phyloP scores from a whole-genome alignment of 2,113 vertebrate species.

The Dendropsophus ebraccatus region DNA sequence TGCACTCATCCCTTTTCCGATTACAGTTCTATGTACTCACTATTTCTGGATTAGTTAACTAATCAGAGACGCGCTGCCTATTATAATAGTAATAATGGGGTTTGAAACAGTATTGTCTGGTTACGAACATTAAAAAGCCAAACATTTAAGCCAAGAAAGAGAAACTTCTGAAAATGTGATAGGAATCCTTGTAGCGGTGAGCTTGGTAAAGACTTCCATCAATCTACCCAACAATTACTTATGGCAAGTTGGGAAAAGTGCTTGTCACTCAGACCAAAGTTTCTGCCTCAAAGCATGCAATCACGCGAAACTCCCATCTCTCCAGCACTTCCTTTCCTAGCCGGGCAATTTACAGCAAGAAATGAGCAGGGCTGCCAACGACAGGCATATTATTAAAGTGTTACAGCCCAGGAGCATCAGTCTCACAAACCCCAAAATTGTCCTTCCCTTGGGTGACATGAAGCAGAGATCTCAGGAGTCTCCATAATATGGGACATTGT shows the following conservation, averaged over 20 bases:
- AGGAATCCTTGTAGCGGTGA: not conserved
- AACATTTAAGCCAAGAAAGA: not conserved
- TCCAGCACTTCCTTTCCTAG: not conserved
- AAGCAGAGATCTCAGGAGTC: not conserved
- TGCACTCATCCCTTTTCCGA: too few relatives aligned
- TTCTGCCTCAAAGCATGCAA: not conserved
- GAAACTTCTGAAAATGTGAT: not conserved
- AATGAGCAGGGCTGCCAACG: not conserved
- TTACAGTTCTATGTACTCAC: too few relatives aligned
- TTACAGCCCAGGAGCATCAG: not conserved
- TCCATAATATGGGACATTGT: not conserved
- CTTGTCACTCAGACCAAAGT: not conserved
- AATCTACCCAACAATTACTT: constrained; percentile 14
- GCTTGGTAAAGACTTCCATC: not conserved
- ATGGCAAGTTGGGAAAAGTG: not conserved
- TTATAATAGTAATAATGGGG: too few relatives aligned
- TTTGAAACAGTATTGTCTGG: too few relatives aligned
- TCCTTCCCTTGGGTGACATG: not conserved
- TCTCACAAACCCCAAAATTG: not conserved
- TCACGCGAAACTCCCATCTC: not conserved
- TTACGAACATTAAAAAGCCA: not conserved
- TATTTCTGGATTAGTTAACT: too few relatives aligned
- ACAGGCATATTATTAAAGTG: not conserved
- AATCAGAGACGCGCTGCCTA: too few relatives aligned
- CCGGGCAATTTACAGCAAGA: not conserved